Evolutionary conservation across 2,888 invertebrate genomes (phyloP).

Genomic region (Sylvicola cinctus): DNA sequence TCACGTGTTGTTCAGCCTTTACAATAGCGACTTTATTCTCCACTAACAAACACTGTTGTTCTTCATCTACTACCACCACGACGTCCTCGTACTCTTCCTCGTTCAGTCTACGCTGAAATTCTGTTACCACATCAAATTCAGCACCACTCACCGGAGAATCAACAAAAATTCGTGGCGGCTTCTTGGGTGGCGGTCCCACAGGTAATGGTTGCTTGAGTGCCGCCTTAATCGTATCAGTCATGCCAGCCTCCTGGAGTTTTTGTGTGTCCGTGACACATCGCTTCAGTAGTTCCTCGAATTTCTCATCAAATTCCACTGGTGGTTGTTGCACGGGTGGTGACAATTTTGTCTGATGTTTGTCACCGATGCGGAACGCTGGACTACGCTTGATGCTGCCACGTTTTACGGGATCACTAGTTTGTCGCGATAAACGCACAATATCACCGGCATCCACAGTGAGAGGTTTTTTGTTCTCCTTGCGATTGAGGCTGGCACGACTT

Average conservation of each 20-base stretch:
- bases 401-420: conserved; percentile 23
- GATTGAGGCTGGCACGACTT: not conserved
- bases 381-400: conserved; percentile 29
- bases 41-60: conserved; percentile 9
- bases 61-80: too few relatives aligned
- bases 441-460: not conserved
- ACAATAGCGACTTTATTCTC: not conserved
- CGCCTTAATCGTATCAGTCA: conserved; percentile 37
- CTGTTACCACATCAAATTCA: too few relatives aligned
- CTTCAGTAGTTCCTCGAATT: conserved; percentile 12
- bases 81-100: too few relatives aligned
- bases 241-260: conserved; percentile 14
- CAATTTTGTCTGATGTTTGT: conserved; percentile 9
- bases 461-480: not conserved
- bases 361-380: conserved; percentile 33
- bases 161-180: conserved; percentile 47
- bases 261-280: conserved; percentile 15
- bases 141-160: conserved; percentile 14
- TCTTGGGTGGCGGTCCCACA: conserved; percentile 48
- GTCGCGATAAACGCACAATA: conserved; percentile 9
- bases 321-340: conserved; percentile 9
- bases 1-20: not conserved
- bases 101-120: too few relatives aligned
- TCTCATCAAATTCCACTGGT: conserved; percentile 6
- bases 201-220: conserved; percentile 47